Base-by-base conservation (phyloP, 2,113 vertebrate genomes). In the Phrynosoma blainvillii region DNA sequence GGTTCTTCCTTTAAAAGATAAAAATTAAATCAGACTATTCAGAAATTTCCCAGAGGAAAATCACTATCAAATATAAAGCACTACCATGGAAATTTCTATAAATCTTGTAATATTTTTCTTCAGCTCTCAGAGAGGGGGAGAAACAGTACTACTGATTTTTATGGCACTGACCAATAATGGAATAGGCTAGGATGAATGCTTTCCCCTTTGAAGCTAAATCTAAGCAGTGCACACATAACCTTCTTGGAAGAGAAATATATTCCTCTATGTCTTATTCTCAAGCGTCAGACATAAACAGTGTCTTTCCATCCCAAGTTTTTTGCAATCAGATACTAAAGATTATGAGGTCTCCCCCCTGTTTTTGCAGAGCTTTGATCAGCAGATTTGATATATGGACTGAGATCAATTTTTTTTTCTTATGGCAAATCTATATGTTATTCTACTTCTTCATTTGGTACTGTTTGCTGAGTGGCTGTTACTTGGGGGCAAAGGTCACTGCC, bases 381-480 rank as follows among this genome's bases (percentile, higher is more conserved):
- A 97, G 94, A 97, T 97, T 97, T 97, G 97, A 98, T 97, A 96
- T 96, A 97, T 96, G 91, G 95, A 96, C 96, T 95, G 92, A 95
- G 96, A 96, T 97, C 96, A 96, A 95, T 97, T 97, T 97, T 62
- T 36, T 62, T 97, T 96, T 96, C 97, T 97, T 94, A 96, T 95
- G 96, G 96, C 94, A 96, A 97, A 97, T 97, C 97, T 96, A 97
- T 98, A 97, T 93, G 96, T 96, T 95, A 96, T 96, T 97, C 92
- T 96, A 96, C 94, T 96, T 96, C 96, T 97, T 98, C 98, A 97
- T 97, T 97, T 97, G 96, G 95, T 92, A 87, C 96, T 97, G 97
- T 98, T 97, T 97, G 97, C 96, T 96, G 97, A 98, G 97, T 97
- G 97, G 97, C 97, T 98, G 96, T 96, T 97, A 96, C 96, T 95